phyloP scores from a whole-genome alignment of 1,140 invertebrate genomes.

The Wasmannia auropunctata region DNA sequence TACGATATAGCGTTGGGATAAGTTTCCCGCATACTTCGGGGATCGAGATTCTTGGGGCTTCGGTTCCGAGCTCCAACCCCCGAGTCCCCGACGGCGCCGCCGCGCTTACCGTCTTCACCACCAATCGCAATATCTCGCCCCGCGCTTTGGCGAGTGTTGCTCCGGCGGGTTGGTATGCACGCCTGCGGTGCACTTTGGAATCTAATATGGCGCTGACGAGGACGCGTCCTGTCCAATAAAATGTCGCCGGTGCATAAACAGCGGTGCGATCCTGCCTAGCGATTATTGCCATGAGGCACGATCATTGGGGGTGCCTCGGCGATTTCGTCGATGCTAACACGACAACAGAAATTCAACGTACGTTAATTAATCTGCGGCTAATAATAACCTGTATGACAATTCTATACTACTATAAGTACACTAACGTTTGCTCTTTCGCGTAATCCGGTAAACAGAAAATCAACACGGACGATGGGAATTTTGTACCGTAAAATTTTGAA shows the following conservation, averaged over 20 bases:
- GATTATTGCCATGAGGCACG: constrained; percentile 53
- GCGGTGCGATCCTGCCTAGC: constrained; percentile 24
- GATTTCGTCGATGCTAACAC: background rate
- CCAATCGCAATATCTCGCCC: constrained; percentile 72
- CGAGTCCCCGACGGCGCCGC: constrained; percentile 44
- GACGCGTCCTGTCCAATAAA: constrained; percentile 75
- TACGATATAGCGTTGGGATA: constrained; percentile 46
- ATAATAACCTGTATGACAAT: background rate
- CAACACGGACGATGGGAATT: background rate
- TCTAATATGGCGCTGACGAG: constrained; percentile 76
- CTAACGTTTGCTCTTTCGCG: background rate
- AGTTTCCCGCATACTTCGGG: constrained; percentile 53
- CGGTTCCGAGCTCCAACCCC: background rate
- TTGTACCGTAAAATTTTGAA: background rate
- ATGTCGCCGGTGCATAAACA: constrained; percentile 72
- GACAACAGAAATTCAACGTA: background rate
- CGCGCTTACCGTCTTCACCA: constrained; percentile 63
- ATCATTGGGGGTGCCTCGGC: constrained; percentile 31
- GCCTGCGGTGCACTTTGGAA: constrained; percentile 72
- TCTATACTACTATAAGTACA: background rate
- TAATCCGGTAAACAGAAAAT: background rate
- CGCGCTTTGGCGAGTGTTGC: constrained; percentile 62
- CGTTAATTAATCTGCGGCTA: background rate
- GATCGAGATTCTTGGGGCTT: constrained; percentile 49
- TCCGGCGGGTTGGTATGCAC: constrained; percentile 57